Percentiles rank a stretch among this genome's conserved stretches.
These are phyloP conservation scores for Neoascia interrupta DNA, from an alignment of 2,888 invertebrate species.

Conservation along the genomic window DNA sequence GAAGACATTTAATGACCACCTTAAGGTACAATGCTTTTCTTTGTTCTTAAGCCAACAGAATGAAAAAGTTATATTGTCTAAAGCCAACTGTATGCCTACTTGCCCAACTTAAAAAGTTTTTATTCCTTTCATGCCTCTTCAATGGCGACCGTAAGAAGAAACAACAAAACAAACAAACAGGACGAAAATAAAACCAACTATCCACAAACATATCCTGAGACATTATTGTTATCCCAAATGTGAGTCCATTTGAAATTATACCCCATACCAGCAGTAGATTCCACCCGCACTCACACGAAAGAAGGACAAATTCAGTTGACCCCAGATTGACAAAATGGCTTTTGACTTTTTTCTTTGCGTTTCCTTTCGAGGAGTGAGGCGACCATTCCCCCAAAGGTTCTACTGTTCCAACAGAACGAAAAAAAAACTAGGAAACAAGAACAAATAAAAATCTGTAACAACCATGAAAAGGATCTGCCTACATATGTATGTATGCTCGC, in stretches of 20 bases:
- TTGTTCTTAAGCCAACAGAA: too few relatives aligned
- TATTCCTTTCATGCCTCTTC: too few relatives aligned
- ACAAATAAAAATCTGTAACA: slow-evolving; percentile 70
- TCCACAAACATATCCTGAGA: slow-evolving; percentile 47
- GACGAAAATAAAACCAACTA: slow-evolving; percentile 10
- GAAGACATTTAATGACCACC: too few relatives aligned
- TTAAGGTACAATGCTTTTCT: too few relatives aligned
- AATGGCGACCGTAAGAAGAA: too few relatives aligned
- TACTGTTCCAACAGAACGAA: background rate
- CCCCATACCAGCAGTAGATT: slow-evolving; percentile 21
- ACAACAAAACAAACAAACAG: background rate
- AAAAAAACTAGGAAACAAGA: background rate
- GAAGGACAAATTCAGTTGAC: slow-evolving; percentile 62
- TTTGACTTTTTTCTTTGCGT: slow-evolving; percentile 25
- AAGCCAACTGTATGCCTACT: too few relatives aligned
- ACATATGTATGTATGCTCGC: slow-evolving; percentile 32
- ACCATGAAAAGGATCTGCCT: slow-evolving; percentile 67
- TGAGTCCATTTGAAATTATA: slow-evolving; percentile 45
- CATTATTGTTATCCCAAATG: slow-evolving; percentile 58
- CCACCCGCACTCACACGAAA: slow-evolving; percentile 19
- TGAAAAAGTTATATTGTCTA: too few relatives aligned
- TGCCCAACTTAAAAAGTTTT: too few relatives aligned
- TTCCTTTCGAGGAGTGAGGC: background rate
- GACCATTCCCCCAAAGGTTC: slow-evolving; percentile 14
- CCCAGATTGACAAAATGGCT: slow-evolving; percentile 65